Conservation (phyloP, 37 sponge, comb jelly and placozoan species). For the Beroe forskalii region DNA sequence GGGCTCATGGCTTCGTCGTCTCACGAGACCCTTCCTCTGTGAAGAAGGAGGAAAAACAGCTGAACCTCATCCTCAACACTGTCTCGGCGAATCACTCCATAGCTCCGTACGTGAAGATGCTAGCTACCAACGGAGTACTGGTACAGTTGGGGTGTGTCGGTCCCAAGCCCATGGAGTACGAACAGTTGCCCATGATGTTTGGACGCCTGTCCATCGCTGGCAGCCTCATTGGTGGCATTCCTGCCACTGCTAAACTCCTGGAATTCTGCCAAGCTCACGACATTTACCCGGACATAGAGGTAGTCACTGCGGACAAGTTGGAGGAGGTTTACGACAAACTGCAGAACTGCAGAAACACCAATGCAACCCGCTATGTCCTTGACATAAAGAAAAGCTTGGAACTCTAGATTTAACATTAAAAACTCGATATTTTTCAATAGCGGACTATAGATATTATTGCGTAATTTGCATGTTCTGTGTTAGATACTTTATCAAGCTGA, state of each 20-base stretch:
- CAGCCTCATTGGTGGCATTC: neutral
- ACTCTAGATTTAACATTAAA: too few relatives aligned
- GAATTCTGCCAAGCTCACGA: slow-evolving; percentile 26
- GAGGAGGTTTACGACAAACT: slow-evolving; percentile 9
- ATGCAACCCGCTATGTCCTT: neutral
- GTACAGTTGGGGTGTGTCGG: slow-evolving; percentile 42
- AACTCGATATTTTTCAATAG: too few relatives aligned
- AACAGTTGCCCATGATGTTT: neutral
- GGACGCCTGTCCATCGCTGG: neutral
- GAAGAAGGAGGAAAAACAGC: neutral
- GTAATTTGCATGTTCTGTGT: too few relatives aligned
- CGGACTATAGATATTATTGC: too few relatives aligned
- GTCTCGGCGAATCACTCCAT: slow-evolving; percentile 8
- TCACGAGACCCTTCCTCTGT: neutral
- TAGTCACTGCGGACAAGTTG: neutral
- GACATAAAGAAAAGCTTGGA: slow-evolving; percentile 29
- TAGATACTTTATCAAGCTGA: too few relatives aligned
- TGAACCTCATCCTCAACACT: slow-evolving; percentile 39
- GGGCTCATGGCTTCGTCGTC: slow-evolving; percentile 33
- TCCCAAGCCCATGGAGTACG: neutral
- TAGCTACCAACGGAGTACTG: neutral
- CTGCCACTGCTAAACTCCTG: neutral
- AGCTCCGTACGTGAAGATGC: neutral
- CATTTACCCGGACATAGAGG: slow-evolving; percentile 46
- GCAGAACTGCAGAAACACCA: neutral